These are phyloP conservation scores for Melanostoma mellinum DNA, from an alignment of 2,888 invertebrate species.

Conservation along the genomic window DNA sequence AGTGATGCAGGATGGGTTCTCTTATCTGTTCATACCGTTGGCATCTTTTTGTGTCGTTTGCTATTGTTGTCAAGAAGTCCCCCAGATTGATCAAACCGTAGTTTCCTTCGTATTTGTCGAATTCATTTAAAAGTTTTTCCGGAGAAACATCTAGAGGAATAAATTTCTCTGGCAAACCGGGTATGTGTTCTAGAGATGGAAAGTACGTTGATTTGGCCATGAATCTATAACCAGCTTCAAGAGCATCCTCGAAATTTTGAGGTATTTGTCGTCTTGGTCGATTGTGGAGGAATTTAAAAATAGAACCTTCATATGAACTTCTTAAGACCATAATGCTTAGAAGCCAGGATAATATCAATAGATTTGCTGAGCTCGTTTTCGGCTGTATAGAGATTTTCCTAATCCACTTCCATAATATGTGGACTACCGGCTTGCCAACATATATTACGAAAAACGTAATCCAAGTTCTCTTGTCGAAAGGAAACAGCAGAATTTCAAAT, in stretches of 20 bases:
- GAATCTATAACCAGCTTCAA: background rate
- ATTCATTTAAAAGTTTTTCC: slow-evolving; percentile 3
- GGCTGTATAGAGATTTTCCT: too few relatives aligned
- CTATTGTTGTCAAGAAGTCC: background rate
- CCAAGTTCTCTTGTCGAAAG: slow-evolving; percentile 1
- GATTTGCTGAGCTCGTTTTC: background rate
- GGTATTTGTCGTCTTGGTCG: slow-evolving; percentile 1
- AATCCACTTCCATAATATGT: background rate
- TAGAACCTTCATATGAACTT: slow-evolving; percentile 13
- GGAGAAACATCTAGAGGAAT: background rate
- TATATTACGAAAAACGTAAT: background rate
- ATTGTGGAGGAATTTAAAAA: slow-evolving; percentile 1
- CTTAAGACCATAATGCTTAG: slow-evolving; percentile 2
- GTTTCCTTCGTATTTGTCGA: slow-evolving; percentile 18
- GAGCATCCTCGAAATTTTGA: background rate
- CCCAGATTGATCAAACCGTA: slow-evolving; percentile 4
- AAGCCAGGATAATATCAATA: slow-evolving; percentile 2
- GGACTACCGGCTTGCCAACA: background rate
- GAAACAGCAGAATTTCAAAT: background rate
- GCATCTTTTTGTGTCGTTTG: slow-evolving; percentile 12
- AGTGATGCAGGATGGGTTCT: slow-evolving; percentile 5
- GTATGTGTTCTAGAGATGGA: slow-evolving; percentile 1
- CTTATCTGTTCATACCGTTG: background rate
- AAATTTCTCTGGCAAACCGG: background rate
- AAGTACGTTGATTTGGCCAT: slow-evolving; percentile 17